Conservation (phyloP, 2,797 vertebrate genomes). For the Poeciliopsis paucimaculata region DNA sequence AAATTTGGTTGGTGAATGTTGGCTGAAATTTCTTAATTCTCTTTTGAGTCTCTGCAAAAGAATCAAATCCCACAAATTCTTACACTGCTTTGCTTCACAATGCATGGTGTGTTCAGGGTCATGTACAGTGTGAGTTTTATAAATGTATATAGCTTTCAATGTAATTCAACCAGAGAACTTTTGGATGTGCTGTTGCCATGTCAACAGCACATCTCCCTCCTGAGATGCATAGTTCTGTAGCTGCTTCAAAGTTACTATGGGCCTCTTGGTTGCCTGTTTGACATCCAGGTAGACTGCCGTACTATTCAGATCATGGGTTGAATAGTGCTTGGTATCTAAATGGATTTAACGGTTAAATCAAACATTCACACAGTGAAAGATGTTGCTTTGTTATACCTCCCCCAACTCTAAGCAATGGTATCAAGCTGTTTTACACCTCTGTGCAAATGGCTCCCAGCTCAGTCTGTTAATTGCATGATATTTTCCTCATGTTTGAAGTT, state of each 20-base stretch:
- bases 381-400: background rate
- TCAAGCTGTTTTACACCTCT: conserved; percentile 1
- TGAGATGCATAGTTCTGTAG: background rate
- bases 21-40: background rate
- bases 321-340: background rate
- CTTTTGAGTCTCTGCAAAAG: background rate
- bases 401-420: background rate
- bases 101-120: background rate
- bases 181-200: background rate
- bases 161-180: background rate
- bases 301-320: background rate
- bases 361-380: background rate
- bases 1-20: background rate
- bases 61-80: background rate
- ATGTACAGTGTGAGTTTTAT: background rate
- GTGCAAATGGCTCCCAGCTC: conserved; percentile 10
- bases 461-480: conserved; percentile 26
- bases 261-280: background rate
- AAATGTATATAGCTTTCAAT: background rate
- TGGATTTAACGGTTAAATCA: background rate
- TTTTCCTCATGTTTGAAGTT: conserved; percentile 27
- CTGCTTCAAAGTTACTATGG: background rate
- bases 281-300: background rate
- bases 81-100: background rate
- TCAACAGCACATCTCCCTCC: background rate